Conservation (phyloP, 2,888 invertebrate genomes). For the Himalopsyche kuldschensis region DNA sequence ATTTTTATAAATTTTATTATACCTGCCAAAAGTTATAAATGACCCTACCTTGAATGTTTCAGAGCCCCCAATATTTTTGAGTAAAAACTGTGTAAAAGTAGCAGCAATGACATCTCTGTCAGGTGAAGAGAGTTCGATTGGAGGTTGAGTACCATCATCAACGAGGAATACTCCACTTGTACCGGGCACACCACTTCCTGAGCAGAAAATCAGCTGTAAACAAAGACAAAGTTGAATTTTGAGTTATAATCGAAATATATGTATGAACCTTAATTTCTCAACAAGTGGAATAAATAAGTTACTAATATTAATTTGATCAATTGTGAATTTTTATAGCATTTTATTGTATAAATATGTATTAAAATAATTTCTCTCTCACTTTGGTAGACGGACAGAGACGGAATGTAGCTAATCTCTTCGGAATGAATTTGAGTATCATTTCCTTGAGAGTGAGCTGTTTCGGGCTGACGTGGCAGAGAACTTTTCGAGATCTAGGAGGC, state of each 20-base stretch:
- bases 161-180: constrained; percentile 73
- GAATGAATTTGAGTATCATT: constrained; percentile 89
- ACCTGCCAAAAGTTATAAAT: neutral
- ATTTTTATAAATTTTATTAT: no score
- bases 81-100: constrained; percentile 85
- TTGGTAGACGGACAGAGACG: constrained; percentile 93
- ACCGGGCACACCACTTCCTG: constrained; percentile 44
- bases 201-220: constrained; percentile 39
- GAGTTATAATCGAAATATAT: neutral
- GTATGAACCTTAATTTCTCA: no score
- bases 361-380: constrained; percentile 52
- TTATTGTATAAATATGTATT: no score
- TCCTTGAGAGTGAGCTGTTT: constrained; percentile 91
- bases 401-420: constrained; percentile 88
- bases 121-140: constrained; percentile 77
- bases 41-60: constrained; percentile 78
- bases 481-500: constrained; percentile 78
- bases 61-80: constrained; percentile 93
- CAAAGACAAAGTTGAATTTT: neutral
- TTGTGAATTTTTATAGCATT: no score
- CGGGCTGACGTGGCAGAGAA: constrained; percentile 87
- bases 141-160: constrained; percentile 89
- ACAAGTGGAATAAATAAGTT: no score
- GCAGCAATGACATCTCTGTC: constrained; percentile 91
- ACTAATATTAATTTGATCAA: no score